phyloP scores from a whole-genome alignment of 2,113 vertebrate genomes.

The Uria lomvia region DNA sequence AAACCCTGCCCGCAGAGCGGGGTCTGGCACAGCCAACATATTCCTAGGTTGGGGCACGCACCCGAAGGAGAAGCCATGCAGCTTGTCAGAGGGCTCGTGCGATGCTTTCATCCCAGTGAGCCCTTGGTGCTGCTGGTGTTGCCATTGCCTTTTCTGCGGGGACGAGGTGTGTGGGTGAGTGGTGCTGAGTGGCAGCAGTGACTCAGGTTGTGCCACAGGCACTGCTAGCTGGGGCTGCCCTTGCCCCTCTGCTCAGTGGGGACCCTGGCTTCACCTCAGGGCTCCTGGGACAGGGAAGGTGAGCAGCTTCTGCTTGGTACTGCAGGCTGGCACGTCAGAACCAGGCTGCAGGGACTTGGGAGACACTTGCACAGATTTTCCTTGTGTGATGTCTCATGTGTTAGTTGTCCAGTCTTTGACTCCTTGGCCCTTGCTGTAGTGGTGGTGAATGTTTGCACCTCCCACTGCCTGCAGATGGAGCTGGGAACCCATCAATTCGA shows the following conservation, averaged over 20 bases:
- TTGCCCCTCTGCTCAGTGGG: background rate
- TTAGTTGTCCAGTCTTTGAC: background rate
- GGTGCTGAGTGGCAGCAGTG: background rate
- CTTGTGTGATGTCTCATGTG: background rate
- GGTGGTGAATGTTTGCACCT: background rate
- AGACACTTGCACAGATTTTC: background rate
- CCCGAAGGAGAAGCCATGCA: background rate
- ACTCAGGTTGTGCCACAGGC: fast-evolving
- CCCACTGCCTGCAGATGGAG: background rate
- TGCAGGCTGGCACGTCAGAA: background rate
- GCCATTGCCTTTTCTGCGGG: fast-evolving
- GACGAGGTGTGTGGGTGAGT: fast-evolving
- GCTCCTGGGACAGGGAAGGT: background rate
- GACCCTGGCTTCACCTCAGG: fast-evolving
- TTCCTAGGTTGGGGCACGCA: fast-evolving
- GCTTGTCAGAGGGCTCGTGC: fast-evolving
- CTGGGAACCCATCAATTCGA: fast-evolving
- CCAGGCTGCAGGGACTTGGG: background rate
- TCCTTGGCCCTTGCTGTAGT: background rate
- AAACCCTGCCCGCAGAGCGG: background rate
- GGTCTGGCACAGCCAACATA: background rate
- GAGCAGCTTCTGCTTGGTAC: background rate
- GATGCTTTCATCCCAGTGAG: background rate
- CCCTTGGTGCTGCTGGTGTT: background rate
- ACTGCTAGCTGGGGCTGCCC: background rate